phyloP scores from a whole-genome alignment of 2,888 invertebrate genomes.

The Athripsodes cinereus region DNA sequence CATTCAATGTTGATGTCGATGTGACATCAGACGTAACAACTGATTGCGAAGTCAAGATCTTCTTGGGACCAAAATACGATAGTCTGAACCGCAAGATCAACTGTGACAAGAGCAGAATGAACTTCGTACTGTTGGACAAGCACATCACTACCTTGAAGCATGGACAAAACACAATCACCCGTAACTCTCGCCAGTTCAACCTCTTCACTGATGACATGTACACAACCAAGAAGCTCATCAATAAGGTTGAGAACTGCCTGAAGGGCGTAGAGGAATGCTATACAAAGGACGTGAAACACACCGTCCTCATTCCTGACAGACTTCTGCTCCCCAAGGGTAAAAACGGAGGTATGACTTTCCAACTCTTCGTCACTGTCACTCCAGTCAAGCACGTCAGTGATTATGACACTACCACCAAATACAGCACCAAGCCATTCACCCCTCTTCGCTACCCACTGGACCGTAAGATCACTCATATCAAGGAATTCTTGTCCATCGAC shows the following conservation, averaged over 20 bases:
- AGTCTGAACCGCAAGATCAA: constrained; percentile 47
- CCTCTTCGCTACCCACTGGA: constrained; percentile 53
- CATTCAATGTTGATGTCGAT: constrained; percentile 56
- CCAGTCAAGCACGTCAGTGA: constrained; percentile 47
- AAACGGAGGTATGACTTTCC: constrained; percentile 55
- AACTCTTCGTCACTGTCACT: constrained; percentile 53
- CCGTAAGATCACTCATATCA: constrained; percentile 42
- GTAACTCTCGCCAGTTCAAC: constrained; percentile 53
- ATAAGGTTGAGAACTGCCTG: constrained; percentile 44
- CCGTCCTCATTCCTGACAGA: constrained; percentile 56
- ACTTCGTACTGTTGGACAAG: constrained; percentile 55
- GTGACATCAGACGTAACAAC: constrained; percentile 52
- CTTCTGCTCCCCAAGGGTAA: constrained; percentile 60
- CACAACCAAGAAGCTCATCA: constrained; percentile 40
- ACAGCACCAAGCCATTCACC: constrained; percentile 36
- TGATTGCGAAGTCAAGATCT: constrained; percentile 53
- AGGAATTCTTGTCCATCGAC: constrained; percentile 35
- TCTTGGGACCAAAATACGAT: constrained; percentile 65
- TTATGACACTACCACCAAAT: constrained; percentile 31
- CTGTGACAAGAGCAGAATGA: constrained; percentile 47
- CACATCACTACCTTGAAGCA: constrained; percentile 33
- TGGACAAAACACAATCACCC: constrained; percentile 47
- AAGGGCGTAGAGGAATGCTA: constrained; percentile 43
- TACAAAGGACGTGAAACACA: constrained; percentile 43
- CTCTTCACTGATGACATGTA: constrained; percentile 52